Base-by-base conservation (phyloP, 2,797 vertebrate genomes). In the Gobionotothen gibberifrons region DNA sequence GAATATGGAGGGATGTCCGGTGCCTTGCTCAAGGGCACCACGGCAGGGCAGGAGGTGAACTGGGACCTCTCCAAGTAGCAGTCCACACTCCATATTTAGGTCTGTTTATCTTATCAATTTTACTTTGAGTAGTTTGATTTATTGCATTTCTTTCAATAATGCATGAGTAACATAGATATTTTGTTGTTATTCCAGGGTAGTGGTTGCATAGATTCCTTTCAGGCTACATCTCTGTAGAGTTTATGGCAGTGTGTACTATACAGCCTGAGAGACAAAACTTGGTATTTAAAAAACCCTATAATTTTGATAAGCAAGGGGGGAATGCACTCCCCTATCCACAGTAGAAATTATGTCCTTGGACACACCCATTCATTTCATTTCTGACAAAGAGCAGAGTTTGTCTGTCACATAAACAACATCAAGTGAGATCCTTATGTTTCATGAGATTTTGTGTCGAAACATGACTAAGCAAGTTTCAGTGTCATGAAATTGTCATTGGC, bases 401-500 rank as follows among this genome's bases (percentile, higher is more conserved):
- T 49, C 29, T 12, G 49, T 19, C 3, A 1, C 51, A 3, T 39
- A 60, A 55, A 61, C 36, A 58, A 62, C 22, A 14, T 47, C 40
- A 72, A 36, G 19, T 63, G 46, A 21, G 14, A 42, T 9, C 46
- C 13, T 39, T 2, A 7, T 29, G 22, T 51, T 67, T 77, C 47
- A 32, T 60, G 9, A 36, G 32, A 36, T 36, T 2, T 36, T 36
- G 32, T 36, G 32, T 36, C 6, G 8, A 36, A 36, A 36, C 32
- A 36, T 36, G 32, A 36, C 32, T n/a, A 17, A 56, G 16, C 46
- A 60, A 68, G 22, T 15, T 17, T 69, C 6, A 29, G 16, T 36
- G 14, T 21, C 32, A 53, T 69, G 21, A 74, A 59, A 59, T 83
- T 36, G 6, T 36, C 32, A 9, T 36, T 36, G 36, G 32, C 32